Evolutionary conservation across 2,888 invertebrate species (phyloP).

Genomic region (Iselma pallidipennis): DNA sequence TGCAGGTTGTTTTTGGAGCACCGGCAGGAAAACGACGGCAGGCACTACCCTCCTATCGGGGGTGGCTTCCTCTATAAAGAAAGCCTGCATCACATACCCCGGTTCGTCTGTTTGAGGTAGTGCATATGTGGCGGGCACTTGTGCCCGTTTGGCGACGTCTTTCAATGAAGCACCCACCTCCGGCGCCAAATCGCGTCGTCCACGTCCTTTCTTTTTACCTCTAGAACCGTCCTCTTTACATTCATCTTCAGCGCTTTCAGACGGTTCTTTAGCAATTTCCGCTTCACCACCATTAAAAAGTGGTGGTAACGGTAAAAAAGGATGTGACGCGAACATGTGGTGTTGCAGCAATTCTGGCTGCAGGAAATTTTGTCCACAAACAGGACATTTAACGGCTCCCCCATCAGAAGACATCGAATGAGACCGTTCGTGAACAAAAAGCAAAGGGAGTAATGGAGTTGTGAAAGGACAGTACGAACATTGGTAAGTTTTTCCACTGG

Average conservation of each 20-base stretch:
- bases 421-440: slow-evolving; percentile 90
- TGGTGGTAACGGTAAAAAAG: slow-evolving; percentile 52
- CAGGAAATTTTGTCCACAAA: slow-evolving; percentile 62
- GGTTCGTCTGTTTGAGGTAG: slow-evolving; percentile 59
- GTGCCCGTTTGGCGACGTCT: slow-evolving; percentile 60
- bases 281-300: slow-evolving; percentile 54
- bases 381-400: slow-evolving; percentile 60
- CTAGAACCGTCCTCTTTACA: slow-evolving; percentile 14
- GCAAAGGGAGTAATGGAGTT: slow-evolving; percentile 85
- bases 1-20: slow-evolving; percentile 82
- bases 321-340: slow-evolving; percentile 67
- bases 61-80: slow-evolving; percentile 72
- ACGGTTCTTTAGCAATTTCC: slow-evolving; percentile 43
- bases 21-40: slow-evolving; percentile 92
- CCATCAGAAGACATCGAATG: slow-evolving; percentile 58
- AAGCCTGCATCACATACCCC: slow-evolving; percentile 88
- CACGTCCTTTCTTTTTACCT: slow-evolving; percentile 30
- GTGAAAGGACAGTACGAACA: slow-evolving; percentile 90
- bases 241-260: slow-evolving; percentile 35
- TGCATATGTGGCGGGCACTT: slow-evolving; percentile 67
- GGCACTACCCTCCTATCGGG: slow-evolving; percentile 73
- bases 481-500: slow-evolving; percentile 75
- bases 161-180: slow-evolving; percentile 59
- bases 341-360: slow-evolving; percentile 65
- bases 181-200: slow-evolving; percentile 45